Base-by-base conservation (phyloP, 2,888 invertebrate species). In the Diarsia rubi region DNA sequence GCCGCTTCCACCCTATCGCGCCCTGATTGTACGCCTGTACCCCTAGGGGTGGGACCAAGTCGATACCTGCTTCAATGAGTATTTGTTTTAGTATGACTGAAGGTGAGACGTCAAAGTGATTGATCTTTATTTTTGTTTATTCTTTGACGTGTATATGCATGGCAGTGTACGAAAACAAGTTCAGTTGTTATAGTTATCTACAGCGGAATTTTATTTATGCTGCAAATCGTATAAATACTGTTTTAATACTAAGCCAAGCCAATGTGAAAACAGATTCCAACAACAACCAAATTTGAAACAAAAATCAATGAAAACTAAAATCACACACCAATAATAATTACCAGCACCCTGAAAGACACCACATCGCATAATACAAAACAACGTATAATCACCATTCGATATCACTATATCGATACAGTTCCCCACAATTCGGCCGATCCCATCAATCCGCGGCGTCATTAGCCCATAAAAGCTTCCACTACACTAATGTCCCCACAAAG, bases 361-460 rank as follows among this genome's bases (percentile, higher is more conserved):
- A 47, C 11, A 52, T 6, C 16, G 52, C 14, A 64, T 9, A 31
- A 64, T 16, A 63, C n/a, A 27, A 69, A 59, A 76, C 44, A 67
- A 49, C 44, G 5, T 47, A 4, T 52, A 70, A 79, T 77, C 59
- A 67, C 42, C 37, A 62, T 57, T 82, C 81, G 81, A 77, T 75
- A 64, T 24, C 57, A 52, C 57, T 66, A 57, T 66, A 76, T 73
- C 84, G 81, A 84, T 74, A 77, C 45, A n/a, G 16, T 21, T 5
- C 27, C 14, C 24, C 67, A 45, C 78, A 59, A 65, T 49, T n/a
- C 64, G 71, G 69, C 16, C 57, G 54, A n/a, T 57, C 73, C 85
- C 79, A 86, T 86, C 86, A 88, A 86, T 87, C 81, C 79, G 74
- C 75, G 82, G 78, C 85, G 88, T 87, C 87, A 87, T 88, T 90